These are phyloP conservation scores for Lasiurus cinereus DNA, from an alignment of 2,113 vertebrate genomes.

Conservation along the genomic window DNA sequence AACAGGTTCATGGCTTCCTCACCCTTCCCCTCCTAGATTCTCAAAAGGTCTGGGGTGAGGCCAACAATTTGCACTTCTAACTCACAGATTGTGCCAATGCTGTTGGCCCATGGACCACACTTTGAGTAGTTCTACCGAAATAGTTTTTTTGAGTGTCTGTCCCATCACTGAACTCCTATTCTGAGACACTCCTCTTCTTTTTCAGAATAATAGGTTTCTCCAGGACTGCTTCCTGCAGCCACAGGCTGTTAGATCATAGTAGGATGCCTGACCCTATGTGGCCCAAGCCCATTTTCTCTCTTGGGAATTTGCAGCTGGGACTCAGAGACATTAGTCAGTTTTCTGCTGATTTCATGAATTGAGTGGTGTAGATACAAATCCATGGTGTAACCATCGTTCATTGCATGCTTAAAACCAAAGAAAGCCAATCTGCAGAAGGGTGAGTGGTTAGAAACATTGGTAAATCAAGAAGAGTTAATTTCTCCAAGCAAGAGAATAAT, in stretches of 20 bases:
- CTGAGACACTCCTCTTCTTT: not conserved
- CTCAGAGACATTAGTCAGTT: not conserved
- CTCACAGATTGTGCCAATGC: not conserved
- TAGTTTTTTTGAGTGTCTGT: not conserved
- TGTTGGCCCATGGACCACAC: not conserved
- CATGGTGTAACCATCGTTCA: not conserved
- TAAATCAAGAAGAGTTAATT: too few relatives aligned
- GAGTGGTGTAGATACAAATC: not conserved
- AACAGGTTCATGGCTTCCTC: not conserved
- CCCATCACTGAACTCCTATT: not conserved
- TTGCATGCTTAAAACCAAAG: not conserved
- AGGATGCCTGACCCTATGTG: not conserved
- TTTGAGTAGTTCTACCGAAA: not conserved
- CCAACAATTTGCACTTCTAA: not conserved
- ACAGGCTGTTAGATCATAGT: not conserved
- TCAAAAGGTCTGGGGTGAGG: not conserved
- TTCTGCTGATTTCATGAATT: not conserved
- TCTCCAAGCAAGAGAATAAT: not conserved
- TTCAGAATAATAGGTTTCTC: constrained; percentile 3
- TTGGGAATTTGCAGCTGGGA: not conserved
- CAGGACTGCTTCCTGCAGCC: not conserved
- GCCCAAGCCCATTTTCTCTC: not conserved
- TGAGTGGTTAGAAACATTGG: not conserved
- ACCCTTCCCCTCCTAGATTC: not conserved
- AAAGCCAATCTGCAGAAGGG: not conserved